These are phyloP conservation scores for Borostomias antarcticus DNA, from an alignment of 2,797 vertebrate species.

Conservation along the genomic window DNA sequence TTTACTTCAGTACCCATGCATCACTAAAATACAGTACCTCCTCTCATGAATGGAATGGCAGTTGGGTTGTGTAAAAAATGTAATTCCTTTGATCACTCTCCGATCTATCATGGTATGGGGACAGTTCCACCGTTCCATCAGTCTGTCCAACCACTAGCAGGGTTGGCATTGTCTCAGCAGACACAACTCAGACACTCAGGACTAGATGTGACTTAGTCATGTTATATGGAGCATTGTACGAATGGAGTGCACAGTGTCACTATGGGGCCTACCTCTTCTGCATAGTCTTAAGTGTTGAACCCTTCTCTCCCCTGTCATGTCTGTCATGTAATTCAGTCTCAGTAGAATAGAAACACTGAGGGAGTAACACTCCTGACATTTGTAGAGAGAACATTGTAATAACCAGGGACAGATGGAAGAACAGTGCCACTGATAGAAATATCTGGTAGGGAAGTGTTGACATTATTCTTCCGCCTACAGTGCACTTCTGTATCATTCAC, in stretches of 20 bases:
- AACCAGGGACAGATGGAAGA: constrained; percentile 53
- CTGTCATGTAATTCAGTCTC: constrained; percentile 52
- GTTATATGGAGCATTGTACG: constrained; percentile 51
- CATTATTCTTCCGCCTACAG: constrained; percentile 54
- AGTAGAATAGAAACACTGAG: constrained; percentile 39
- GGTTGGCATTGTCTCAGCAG: constrained; percentile 41
- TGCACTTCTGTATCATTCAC: constrained; percentile 45
- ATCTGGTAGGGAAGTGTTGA: constrained; percentile 55
- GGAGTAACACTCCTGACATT: constrained; percentile 65
- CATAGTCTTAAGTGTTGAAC: no score
- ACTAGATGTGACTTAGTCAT: constrained; percentile 37
- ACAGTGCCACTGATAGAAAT: constrained; percentile 54
- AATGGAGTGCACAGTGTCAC: no score
- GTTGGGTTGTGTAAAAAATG: background rate
- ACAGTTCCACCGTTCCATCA: background rate
- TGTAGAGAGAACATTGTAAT: constrained; percentile 62
- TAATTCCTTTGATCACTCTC: background rate
- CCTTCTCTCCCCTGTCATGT: constrained; percentile 23
- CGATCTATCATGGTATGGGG: background rate
- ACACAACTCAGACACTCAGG: constrained; percentile 39
- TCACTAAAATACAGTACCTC: background rate
- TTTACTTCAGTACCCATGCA: background rate
- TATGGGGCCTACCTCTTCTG: constrained; percentile 50
- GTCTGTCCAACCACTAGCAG: constrained; percentile 45
- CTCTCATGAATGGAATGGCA: background rate